Evolutionary conservation across 2,113 vertebrate genomes (phyloP), one percentile per base, ranked within the genome.

Genomic region (Bucco capensis): DNA sequence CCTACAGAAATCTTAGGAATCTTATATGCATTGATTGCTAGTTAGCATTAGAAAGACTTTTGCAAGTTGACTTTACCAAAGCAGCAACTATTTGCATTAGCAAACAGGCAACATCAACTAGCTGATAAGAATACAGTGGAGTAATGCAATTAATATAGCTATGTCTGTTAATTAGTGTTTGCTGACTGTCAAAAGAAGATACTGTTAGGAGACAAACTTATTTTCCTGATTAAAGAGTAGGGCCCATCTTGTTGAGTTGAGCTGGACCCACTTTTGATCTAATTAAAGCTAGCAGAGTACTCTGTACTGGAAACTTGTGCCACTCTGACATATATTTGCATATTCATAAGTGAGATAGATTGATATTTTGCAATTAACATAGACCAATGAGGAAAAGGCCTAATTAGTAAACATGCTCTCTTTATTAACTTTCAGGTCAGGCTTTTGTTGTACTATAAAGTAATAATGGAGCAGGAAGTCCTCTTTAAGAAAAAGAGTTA

Each of bases 81-180:
- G 94, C 93, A 96, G 95, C 83, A 92, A 97, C 92, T 97, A 95
- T 97, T 97, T 97, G 96, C 97, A 96, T 97, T 97, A 97, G 94
- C 96, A 97, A 97, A 91, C 83, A 96, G 89, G 95, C 91, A 97
- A 95, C 95, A 96, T 92, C 96, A 93, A 95, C 95, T 96, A 95
- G 96, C 97, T 95, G 97, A 97, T 98, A 97, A 97, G 97, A 96
- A 97, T 95, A 94, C 93, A 93, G 92, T 93, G 85, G 93, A 96
- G 95, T 94, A 94, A 96, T 96, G 96, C 96, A 98, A 98, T 97
- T 98, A 97, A 98, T 98, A 97, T 95, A 97, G 96, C 97, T 97
- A 97, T 95, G 96, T 97, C 97, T 97, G 95, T 97, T 98, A 98
- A 98, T 98, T 98, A 97, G 97, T 96, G 96, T 97, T 97, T 97